Evolutionary conservation across 2,797 vertebrate species (phyloP).

Genomic region (Tragopan temminckii): DNA sequence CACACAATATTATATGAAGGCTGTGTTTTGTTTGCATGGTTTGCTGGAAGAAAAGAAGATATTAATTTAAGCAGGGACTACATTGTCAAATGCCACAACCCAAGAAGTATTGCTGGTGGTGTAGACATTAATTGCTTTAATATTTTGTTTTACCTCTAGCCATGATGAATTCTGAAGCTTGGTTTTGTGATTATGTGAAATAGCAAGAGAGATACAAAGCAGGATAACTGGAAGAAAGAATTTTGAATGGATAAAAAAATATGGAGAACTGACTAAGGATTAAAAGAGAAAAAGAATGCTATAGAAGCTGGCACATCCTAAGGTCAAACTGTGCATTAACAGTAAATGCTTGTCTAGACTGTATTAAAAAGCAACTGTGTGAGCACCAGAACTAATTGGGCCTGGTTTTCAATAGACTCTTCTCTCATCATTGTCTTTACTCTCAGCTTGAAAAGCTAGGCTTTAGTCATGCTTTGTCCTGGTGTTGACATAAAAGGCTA

Average conservation of each 20-base stretch:
- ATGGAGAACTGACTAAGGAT: background rate
- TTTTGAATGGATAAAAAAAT: background rate
- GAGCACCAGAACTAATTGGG: conserved; percentile 3
- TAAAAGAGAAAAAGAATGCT: background rate
- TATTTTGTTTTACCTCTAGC: background rate
- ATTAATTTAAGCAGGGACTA: background rate
- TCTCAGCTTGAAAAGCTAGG: background rate
- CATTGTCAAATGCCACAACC: background rate
- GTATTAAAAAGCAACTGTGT: background rate
- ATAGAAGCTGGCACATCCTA: background rate
- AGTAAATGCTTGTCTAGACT: background rate
- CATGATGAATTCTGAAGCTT: background rate
- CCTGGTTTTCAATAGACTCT: background rate
- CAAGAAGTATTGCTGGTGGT: background rate
- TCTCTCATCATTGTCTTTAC: background rate
- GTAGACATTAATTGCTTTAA: background rate
- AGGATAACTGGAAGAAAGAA: background rate
- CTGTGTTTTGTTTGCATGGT: background rate
- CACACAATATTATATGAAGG: background rate
- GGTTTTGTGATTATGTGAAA: background rate
- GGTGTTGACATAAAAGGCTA: background rate
- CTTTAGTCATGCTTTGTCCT: background rate
- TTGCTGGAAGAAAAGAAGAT: background rate
- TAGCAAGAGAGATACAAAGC: background rate
- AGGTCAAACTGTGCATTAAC: background rate